phyloP scores from a whole-genome alignment of 2,113 vertebrate species.

The Dasypus novemcinctus region DNA sequence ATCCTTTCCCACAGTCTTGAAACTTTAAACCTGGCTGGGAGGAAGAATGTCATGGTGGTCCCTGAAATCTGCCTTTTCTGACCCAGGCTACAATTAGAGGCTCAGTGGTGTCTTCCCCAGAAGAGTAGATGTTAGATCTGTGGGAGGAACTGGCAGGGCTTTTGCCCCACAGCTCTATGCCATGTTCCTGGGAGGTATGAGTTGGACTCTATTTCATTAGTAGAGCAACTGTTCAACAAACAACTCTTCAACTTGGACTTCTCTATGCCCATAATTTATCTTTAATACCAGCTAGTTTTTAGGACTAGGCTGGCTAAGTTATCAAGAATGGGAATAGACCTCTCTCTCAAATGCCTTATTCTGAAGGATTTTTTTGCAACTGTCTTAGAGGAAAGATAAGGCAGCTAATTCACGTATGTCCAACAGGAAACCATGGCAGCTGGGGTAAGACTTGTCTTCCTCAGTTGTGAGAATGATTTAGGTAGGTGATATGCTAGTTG shows the following conservation, averaged over 20 bases:
- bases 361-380: not conserved
- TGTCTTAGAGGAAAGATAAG: not conserved
- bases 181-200: not conserved
- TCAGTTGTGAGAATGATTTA: not conserved
- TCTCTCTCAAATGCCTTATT: not conserved
- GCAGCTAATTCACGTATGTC: not conserved
- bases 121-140: not conserved
- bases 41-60: not conserved
- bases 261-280: not conserved
- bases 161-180: not conserved
- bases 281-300: not conserved
- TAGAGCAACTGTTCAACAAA: not conserved
- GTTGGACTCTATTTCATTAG: not conserved
- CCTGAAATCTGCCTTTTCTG: not conserved
- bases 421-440: fast-evolving
- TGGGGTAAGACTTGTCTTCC: not conserved
- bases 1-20: not conserved
- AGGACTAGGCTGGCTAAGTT: not conserved
- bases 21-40: not conserved
- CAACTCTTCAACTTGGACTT: not conserved
- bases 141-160: not conserved
- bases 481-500: not conserved
- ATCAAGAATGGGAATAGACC: not conserved
- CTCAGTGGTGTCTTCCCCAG: not conserved
- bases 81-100: not conserved